A percentile compares a stretch with the other conserved stretches of the same genome.
Evolutionary conservation across 2,888 invertebrate species (phyloP).

Genomic region (Pristionchus fissidentatus): DNA sequence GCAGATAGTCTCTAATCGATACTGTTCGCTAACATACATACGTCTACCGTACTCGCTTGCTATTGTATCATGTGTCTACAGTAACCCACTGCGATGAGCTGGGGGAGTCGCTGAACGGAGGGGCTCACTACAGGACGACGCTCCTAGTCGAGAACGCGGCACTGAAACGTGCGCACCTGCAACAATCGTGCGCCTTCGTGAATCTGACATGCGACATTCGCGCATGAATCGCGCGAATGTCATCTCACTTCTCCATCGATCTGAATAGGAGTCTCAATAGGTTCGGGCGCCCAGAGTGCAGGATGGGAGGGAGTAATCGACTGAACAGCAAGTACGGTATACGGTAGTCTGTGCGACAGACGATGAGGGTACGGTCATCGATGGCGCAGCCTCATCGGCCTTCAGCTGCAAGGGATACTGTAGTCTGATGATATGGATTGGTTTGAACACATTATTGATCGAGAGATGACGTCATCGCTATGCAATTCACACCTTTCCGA

Average conservation of each 20-base stretch:
- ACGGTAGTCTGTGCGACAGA: not conserved
- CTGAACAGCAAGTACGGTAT: not conserved
- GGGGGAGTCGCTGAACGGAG: not conserved
- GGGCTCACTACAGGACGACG: not conserved
- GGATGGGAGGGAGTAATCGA: not conserved
- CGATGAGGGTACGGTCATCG: not conserved
- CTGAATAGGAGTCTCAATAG: not conserved
- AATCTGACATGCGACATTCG: not conserved
- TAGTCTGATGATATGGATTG: not conserved
- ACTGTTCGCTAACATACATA: not conserved
- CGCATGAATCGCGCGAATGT: not conserved
- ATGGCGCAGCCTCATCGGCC: not conserved
- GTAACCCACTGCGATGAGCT: not conserved
- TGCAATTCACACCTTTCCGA: slow-evolving; percentile 17
- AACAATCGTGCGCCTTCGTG: not conserved
- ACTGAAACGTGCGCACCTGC: not conserved
- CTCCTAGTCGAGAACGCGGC: slow-evolving; percentile 30
- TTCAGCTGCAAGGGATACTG: not conserved
- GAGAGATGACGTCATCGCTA: not conserved
- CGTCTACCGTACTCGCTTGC: not conserved
- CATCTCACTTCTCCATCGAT: slow-evolving; percentile 17
- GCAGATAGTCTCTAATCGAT: not conserved
- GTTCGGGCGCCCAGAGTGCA: not conserved
- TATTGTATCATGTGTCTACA: not conserved
- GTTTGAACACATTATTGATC: too few species aligned